Evolutionary conservation across 2,113 vertebrate species (phyloP).

Genomic region (Plectropomus leopardus): DNA sequence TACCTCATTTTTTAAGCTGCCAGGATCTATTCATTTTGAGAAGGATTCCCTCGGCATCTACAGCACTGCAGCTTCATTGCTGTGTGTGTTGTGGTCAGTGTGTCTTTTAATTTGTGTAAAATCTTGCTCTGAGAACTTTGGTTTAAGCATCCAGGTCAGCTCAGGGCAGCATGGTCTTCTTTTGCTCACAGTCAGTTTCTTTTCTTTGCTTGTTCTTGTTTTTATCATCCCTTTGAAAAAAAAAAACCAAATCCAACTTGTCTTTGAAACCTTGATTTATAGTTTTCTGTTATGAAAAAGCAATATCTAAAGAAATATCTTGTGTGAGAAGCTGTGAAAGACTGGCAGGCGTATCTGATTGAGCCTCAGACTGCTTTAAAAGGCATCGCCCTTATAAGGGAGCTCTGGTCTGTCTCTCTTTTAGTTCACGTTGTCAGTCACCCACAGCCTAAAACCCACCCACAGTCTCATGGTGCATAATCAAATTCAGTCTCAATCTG

Average conservation of each 20-base stretch:
- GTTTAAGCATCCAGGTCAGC: background rate
- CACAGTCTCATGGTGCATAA: background rate
- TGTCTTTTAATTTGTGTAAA: background rate
- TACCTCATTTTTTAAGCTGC: background rate
- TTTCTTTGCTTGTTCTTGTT: background rate
- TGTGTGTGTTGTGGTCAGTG: background rate
- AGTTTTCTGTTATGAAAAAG: background rate
- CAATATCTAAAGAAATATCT: slow-evolving; percentile 19
- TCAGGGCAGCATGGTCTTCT: background rate
- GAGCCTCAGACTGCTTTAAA: slow-evolving; percentile 15
- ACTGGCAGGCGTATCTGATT: slow-evolving; percentile 25
- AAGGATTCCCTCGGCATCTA: background rate
- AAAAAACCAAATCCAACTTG: background rate
- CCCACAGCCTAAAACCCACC: background rate
- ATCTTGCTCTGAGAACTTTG: background rate
- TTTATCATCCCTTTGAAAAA: background rate
- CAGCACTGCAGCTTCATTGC: background rate
- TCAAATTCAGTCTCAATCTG: background rate
- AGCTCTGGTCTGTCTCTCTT: slow-evolving; percentile 3
- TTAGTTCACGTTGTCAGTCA: slow-evolving; percentile 9
- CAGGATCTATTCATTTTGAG: background rate
- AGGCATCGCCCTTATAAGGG: background rate
- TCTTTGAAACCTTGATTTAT: background rate
- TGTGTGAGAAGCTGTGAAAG: slow-evolving; percentile 12
- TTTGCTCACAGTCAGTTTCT: background rate